Conservation (phyloP, 2,113 vertebrate genomes). For the Merops nubicus region DNA sequence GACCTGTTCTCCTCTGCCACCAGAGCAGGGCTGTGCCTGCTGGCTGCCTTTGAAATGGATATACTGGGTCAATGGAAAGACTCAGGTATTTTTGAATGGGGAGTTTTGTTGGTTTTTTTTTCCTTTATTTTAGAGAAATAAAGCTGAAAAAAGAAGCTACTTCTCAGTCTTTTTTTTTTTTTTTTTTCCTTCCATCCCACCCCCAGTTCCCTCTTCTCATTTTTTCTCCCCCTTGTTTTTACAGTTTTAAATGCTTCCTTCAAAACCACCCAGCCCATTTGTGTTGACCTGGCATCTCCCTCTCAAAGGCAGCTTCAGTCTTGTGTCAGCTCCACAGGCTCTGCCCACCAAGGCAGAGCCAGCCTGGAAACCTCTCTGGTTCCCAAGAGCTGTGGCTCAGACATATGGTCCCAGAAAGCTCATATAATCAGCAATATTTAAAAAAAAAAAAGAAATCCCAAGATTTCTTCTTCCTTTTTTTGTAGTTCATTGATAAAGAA, state of each 20-base stretch:
- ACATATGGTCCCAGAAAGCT: conserved; percentile 43
- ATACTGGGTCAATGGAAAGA: background rate
- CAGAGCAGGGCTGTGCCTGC: background rate
- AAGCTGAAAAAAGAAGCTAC: background rate
- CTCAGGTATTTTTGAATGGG: background rate
- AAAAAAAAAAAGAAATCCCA: background rate
- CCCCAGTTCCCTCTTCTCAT: too few relatives aligned
- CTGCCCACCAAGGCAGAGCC: background rate
- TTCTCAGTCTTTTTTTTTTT: background rate
- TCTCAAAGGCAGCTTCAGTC: conserved; percentile 15
- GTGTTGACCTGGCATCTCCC: background rate
- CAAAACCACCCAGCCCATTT: conserved; percentile 1
- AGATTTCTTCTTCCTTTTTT: background rate
- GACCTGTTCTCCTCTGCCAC: background rate
- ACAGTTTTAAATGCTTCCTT: background rate
- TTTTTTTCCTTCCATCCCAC: rapidly evolving
- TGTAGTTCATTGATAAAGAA: conserved; percentile 26
- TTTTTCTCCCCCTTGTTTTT: background rate
- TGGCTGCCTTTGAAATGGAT: background rate
- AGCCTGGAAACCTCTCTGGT: background rate
- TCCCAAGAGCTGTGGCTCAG: background rate
- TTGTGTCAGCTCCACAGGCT: background rate
- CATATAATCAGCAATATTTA: background rate
- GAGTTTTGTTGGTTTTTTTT: background rate
- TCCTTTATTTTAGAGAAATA: background rate